Conservation (phyloP, 2,113 vertebrate species). For the Crotalus horridus region DNA sequence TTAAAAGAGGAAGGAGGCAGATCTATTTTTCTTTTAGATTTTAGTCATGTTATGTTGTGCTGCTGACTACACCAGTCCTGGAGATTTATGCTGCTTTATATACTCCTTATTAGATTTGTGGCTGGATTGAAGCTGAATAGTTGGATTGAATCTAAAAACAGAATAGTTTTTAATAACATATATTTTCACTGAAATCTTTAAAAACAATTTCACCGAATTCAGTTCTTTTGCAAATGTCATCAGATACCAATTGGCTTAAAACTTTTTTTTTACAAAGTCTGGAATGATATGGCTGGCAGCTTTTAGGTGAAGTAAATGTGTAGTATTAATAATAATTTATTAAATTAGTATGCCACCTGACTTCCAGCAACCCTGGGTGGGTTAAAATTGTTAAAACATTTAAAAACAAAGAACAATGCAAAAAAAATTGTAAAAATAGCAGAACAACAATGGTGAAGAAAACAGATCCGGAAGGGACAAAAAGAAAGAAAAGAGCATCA, state of each 20-base stretch:
- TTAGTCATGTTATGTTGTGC: neutral
- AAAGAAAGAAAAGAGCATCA: too few relatives aligned
- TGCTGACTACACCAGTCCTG: neutral
- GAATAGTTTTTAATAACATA: neutral
- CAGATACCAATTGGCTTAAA: neutral
- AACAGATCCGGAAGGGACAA: too few relatives aligned
- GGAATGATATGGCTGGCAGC: neutral
- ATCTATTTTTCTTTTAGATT: neutral
- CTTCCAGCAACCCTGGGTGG: neutral
- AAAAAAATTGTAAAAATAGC: too few relatives aligned
- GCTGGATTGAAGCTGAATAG: neutral
- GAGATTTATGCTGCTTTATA: neutral
- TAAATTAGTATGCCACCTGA: neutral
- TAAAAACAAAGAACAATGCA: neutral
- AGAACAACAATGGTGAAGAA: too few relatives aligned
- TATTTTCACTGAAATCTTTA: neutral
- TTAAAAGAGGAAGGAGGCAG: neutral
- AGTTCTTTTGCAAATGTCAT: neutral
- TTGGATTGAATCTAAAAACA: neutral
- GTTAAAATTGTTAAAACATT: neutral
- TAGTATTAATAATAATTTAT: neutral
- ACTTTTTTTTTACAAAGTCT: neutral
- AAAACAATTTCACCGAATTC: neutral
- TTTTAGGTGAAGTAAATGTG: neutral
- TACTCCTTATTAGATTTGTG: neutral